Evolutionary conservation across 2,113 vertebrate species (phyloP), one percentile per base, ranked within the genome.

Genomic region (Pseudolaguvia tuberculata): DNA sequence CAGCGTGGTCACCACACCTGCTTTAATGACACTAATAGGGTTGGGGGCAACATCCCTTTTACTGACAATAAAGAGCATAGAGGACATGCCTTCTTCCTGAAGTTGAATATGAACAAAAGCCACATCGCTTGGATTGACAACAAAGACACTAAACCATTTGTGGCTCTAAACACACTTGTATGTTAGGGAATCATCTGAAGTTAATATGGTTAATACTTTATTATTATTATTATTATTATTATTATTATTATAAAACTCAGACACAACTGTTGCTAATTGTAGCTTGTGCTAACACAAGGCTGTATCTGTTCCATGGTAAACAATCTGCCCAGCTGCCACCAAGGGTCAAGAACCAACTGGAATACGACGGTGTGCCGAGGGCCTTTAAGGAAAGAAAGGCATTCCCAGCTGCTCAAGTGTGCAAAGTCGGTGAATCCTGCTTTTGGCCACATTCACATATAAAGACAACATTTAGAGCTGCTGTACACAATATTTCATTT

Each of bases 401-500:
- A 80, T 76, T 80, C 78, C 52, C 78, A 80, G 78, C 69, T 80
- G 78, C 69, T 59, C 27, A 47, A 23, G 31, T n/a, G 42, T 67
- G 52, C 21, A 57, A 10, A 73, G 27, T n/a, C 57, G 59, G 27
- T 74, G 48, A 74, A 18, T 50, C 31, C 72, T 76, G 63, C 53
- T 68, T 52, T 53, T 48, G 27, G 39, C n/a, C n/a, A 47, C 14
- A 17, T 17, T 39, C 27, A 58, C 55, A 75, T 31, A 73, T 39
- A 50, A 18, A 52, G 1, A 57, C 39, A 47, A 20, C 17, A 20
- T 61, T 35, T 61, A 61, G 58, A 61, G 29, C 58, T 58, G 25
- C 56, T 17, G 10, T 31, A 45, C 23, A 31, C 13, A n/a, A n/a
- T n/a, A n/a, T n/a, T n/a, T n/a, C n/a, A n/a, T n/a, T n/a, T n/a